phyloP scores from a whole-genome alignment of 2,888 invertebrate genomes.

The Leptodirus hochenwartii region DNA sequence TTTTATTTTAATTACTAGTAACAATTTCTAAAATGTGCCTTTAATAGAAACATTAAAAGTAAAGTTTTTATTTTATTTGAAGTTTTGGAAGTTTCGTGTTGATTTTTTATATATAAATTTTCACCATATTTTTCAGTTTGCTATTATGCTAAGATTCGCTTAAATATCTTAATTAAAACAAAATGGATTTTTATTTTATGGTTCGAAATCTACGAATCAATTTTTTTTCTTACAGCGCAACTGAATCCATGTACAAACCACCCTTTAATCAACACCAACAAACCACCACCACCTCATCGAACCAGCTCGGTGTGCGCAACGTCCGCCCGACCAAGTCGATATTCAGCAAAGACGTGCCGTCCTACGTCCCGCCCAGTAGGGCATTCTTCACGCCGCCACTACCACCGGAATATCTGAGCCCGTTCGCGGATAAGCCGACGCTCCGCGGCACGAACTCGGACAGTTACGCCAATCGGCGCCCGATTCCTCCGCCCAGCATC shows the following conservation, averaged over 20 bases:
- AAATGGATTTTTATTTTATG: no score
- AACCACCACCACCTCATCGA: conserved; percentile 21
- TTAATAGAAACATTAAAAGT: no score
- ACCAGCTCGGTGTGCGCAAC: conserved; percentile 37
- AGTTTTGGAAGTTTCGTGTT: no score
- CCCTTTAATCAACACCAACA: conserved; percentile 33
- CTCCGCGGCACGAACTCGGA: conserved; percentile 46
- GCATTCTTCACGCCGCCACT: conserved; percentile 62
- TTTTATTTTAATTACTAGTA: no score
- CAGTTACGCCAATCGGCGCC: conserved; percentile 50
- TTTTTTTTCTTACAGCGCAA: no score
- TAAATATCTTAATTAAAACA: no score
- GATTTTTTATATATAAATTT: no score
- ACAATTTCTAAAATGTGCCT: no score
- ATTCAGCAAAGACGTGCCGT: conserved; percentile 52
- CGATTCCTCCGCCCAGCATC: conserved; percentile 67
- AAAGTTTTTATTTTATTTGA: no score
- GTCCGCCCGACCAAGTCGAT: conserved; percentile 40
- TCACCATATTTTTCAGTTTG: no score
- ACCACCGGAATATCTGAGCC: conserved; percentile 68
- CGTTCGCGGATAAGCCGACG: conserved; percentile 79
- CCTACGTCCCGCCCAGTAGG: conserved; percentile 66
- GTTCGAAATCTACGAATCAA: no score
- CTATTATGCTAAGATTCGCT: no score
- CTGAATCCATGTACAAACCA: conserved; percentile 23